Evolutionary conservation across 2,113 vertebrate species (phyloP), one percentile per base, ranked within the genome.

Genomic region (Alosa alosa): DNA sequence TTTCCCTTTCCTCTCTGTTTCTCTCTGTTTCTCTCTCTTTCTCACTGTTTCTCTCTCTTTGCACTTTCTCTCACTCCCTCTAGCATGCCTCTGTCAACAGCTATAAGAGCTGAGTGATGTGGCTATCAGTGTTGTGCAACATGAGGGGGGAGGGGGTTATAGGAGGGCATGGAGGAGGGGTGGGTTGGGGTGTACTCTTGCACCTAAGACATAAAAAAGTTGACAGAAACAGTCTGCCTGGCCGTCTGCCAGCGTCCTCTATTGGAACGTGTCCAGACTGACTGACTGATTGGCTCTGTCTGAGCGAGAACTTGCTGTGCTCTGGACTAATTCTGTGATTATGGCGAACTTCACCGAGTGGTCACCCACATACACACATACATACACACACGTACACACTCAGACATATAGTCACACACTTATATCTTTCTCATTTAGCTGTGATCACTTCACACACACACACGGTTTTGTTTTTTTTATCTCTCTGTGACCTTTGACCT

Each of bases 241-340:
- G 4, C 55, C 6, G 55, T 22, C 55, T 22, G 20, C 20, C 13
- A 52, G 50, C 50, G 9, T 52, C 50, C 50, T 60, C 55, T 60
- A 6, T 60, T 60, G 55, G 55, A 60, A 22, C 20, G 18, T 60
- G 55, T 60, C 55, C 55, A 60, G 18, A 60, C 55, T 22, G 55
- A 60, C 55, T 60, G 18, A 22, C 20, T 60, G 18, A 60, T 4
- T 60, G 55, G 13, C 17, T 36, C 44, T 82, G 81, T 49, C 50
- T 82, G 81, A 86, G 49, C 45, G 25, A n/a, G 81, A 81, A 82
- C 31, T 13, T 13, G 15, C 41, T 47, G 41, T 83, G 41, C 50
- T 86, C 31, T 72, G 45, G 55, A 60, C 55, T 22, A 52, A 15
- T 17, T 52, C 50, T 52, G 50, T 52, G 50, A 11, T 15, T 15